These are phyloP conservation scores for Drosophila saltans DNA, from an alignment of 1,140 invertebrate genomes.

Conservation along the genomic window DNA sequence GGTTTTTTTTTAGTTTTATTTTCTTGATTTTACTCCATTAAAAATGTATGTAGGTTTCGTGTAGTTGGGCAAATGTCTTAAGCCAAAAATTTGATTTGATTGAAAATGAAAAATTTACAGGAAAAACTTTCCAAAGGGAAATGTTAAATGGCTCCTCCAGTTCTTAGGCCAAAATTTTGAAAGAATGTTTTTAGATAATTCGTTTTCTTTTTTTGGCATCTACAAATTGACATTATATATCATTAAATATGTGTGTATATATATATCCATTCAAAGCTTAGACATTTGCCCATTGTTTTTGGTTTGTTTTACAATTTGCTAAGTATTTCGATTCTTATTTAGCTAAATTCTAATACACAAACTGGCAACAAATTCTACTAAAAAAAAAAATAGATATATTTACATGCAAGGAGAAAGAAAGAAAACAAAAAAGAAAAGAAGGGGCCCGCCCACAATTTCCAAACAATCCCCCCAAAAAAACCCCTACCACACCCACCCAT, in stretches of 20 bases:
- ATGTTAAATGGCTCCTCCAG: no score
- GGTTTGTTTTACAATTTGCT: constrained; percentile 43
- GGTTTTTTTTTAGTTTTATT: no score
- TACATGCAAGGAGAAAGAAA: constrained; percentile 38
- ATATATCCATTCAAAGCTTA: background rate
- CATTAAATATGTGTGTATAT: background rate
- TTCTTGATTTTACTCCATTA: background rate
- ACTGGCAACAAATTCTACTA: constrained; percentile 75
- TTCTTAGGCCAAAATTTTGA: no score
- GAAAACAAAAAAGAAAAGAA: background rate
- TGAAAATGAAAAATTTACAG: no score
- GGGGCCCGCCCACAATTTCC: background rate
- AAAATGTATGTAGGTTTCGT: constrained; percentile 13
- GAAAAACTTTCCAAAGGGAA: no score
- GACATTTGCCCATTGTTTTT: background rate
- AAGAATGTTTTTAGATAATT: no score
- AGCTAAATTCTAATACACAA: constrained; percentile 18
- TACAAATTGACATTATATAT: background rate
- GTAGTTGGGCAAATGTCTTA: background rate
- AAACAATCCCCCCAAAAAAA: constrained; percentile 6
- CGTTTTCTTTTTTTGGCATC: no score
- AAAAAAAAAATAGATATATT: constrained; percentile 32
- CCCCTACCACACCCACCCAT: background rate
- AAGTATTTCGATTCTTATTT: constrained; percentile 29
- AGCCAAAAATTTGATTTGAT: no score